Conservation (phyloP, 2,888 invertebrate species). For the Acleris emargana region DNA sequence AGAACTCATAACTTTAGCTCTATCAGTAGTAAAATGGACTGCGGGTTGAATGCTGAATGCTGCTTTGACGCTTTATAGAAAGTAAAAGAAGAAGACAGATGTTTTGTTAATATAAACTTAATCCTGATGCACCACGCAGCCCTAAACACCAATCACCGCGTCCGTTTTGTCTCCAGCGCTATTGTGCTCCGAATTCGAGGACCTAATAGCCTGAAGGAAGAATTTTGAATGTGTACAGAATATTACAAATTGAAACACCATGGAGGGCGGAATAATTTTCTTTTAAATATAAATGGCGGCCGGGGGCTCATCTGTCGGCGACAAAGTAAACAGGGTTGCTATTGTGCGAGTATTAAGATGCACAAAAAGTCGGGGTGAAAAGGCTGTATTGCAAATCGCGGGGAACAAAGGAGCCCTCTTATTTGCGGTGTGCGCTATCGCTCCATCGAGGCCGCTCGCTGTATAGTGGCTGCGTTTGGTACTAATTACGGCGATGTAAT, state of each 20-base stretch:
- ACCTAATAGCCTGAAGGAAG: too few species aligned
- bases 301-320: constrained; percentile 27
- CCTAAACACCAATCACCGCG: too few species aligned
- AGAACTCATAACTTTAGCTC: too few species aligned
- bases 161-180: too few species aligned
- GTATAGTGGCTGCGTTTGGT: constrained; percentile 43
- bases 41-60: too few species aligned
- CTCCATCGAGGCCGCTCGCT: constrained; percentile 51
- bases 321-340: constrained; percentile 27
- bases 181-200: too few species aligned
- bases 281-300: constrained; percentile 31
- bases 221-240: background rate
- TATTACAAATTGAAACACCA: background rate
- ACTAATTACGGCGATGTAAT: constrained; percentile 10
- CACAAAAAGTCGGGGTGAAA: constrained; percentile 51
- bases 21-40: too few species aligned
- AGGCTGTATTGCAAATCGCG: constrained; percentile 64
- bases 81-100: too few species aligned
- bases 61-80: too few species aligned
- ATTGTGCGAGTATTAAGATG: constrained; percentile 67
- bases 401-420: constrained; percentile 68
- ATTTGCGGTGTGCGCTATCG: constrained; percentile 76
- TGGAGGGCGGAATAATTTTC: constrained; percentile 23
- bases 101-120: too few species aligned
- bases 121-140: too few species aligned